phyloP scores from a whole-genome alignment of 2,113 vertebrate species.

The Ailurus styani region DNA sequence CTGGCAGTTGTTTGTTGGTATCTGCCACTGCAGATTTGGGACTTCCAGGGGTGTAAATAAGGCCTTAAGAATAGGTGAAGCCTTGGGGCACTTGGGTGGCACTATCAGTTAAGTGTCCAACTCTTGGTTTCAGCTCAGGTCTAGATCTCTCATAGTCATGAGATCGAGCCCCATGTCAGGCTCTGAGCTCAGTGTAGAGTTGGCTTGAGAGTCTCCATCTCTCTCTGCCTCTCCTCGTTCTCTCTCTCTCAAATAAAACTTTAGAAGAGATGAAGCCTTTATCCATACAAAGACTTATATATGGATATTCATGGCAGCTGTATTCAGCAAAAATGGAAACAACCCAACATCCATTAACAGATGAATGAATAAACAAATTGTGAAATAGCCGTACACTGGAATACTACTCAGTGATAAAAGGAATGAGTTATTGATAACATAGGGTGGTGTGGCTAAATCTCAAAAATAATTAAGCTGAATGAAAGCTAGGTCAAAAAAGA shows the following conservation, averaged over 20 bases:
- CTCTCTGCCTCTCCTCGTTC: not conserved
- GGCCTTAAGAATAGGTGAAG: not conserved
- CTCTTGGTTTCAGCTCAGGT: not conserved
- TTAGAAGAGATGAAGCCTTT: not conserved
- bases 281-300: not conserved
- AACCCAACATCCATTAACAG: not conserved
- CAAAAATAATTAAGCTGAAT: conserved; percentile 2
- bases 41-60: not conserved
- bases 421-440: not conserved
- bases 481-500: not conserved
- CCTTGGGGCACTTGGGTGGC: not conserved
- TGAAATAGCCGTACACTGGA: not conserved
- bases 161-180: not conserved
- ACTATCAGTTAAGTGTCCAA: not conserved
- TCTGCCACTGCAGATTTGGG: not conserved
- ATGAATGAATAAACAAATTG: not conserved
- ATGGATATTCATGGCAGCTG: not conserved
- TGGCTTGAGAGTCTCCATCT: not conserved
- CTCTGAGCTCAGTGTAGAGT: not conserved
- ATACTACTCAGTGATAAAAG: not conserved
- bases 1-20: not conserved
- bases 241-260: not conserved
- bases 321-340: not conserved
- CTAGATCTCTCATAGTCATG: not conserved
- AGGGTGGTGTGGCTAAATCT: not conserved